Evolutionary conservation across 2,888 invertebrate species (phyloP).

Genomic region (Steinernema carpocapsae): DNA sequence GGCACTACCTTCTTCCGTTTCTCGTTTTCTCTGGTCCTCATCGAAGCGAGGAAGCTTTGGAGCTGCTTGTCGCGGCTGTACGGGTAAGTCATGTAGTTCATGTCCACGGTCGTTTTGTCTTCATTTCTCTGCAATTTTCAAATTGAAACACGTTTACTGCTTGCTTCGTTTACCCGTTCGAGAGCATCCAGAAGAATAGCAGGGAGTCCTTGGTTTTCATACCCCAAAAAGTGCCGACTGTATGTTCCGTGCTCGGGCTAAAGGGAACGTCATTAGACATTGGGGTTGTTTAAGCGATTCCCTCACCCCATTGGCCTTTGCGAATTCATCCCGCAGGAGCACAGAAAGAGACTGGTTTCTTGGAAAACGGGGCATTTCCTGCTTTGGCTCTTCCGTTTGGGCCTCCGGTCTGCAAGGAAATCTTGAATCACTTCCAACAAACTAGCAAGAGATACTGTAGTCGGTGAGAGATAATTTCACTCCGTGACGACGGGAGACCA

Average conservation of each 20-base stretch:
- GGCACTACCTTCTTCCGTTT: too few species aligned
- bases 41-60: neutral
- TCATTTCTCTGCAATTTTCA: neutral
- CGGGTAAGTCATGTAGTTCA: conserved; percentile 7
- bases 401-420: neutral
- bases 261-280: neutral
- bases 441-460: neutral
- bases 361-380: neutral
- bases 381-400: neutral
- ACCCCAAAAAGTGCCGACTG: conserved; percentile 13
- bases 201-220: neutral
- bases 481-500: conserved; percentile 7
- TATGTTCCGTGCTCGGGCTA: conserved; percentile 11
- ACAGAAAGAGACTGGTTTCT: conserved; percentile 11
- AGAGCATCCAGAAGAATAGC: neutral
- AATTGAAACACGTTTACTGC: neutral
- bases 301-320: conserved; percentile 7
- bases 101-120: neutral
- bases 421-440: neutral
- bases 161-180: neutral
- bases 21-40: neutral
- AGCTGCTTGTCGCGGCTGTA: neutral
- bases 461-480: neutral
- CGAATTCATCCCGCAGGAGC: conserved; percentile 5
- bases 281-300: too few species aligned